Evolutionary conservation across 1,140 invertebrate genomes (phyloP).

Genomic region (Drosophila erecta): DNA sequence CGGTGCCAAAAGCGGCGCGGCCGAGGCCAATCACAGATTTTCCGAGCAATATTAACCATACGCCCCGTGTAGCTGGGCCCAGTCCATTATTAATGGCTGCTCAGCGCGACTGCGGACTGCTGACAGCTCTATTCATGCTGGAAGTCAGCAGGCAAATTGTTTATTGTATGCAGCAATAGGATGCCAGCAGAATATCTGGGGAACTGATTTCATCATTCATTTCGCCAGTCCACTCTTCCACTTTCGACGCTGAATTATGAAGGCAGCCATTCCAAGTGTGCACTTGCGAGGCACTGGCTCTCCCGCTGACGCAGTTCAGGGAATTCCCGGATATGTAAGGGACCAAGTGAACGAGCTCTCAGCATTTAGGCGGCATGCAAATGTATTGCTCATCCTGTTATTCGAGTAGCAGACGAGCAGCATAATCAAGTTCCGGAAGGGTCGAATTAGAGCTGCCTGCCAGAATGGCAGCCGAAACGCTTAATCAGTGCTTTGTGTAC

Average conservation of each 20-base stretch:
- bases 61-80: constrained; percentile 46
- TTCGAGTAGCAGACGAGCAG: constrained; percentile 14
- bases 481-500: constrained; percentile 39
- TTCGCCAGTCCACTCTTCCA: constrained; percentile 56
- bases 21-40: constrained; percentile 55
- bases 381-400: constrained; percentile 58
- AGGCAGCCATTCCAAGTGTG: constrained; percentile 18
- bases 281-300: constrained; percentile 7
- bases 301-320: constrained; percentile 58
- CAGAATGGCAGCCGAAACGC: constrained; percentile 32
- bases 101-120: constrained; percentile 50
- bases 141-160: constrained; percentile 56
- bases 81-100: constrained; percentile 70
- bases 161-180: constrained; percentile 66
- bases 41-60: constrained; percentile 60
- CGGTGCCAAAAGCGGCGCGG: constrained; percentile 16
- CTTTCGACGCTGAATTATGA: constrained; percentile 73
- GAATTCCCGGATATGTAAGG: constrained; percentile 50
- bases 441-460: constrained; percentile 21
- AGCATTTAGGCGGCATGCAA: constrained; percentile 55
- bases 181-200: constrained; percentile 59
- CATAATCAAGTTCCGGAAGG: constrained; percentile 5
- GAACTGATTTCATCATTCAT: constrained; percentile 78
- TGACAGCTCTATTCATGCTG: constrained; percentile 68
- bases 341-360: constrained; percentile 1